Conservation (phyloP, 2,113 vertebrate species). For the Neofelis nebulosa region DNA sequence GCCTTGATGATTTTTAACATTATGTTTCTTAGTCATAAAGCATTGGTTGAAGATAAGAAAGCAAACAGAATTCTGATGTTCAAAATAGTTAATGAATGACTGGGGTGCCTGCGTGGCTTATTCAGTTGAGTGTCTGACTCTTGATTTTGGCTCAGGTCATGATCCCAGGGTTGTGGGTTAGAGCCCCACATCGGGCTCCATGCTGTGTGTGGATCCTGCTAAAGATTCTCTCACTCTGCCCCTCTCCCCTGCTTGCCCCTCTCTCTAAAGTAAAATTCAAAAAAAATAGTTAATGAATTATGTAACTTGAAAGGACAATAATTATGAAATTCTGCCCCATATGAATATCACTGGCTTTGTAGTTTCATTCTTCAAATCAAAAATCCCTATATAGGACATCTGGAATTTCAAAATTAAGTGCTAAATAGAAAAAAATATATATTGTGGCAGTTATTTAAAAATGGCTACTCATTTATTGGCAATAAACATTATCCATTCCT, state of each 20-base stretch:
- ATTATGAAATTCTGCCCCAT: not conserved
- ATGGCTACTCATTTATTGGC: not conserved
- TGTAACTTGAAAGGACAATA: not conserved
- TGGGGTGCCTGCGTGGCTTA: too few relatives aligned
- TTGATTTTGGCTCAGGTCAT: too few relatives aligned
- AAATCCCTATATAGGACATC: not conserved
- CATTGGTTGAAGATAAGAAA: not conserved
- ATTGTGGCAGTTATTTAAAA: not conserved
- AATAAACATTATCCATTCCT: not conserved
- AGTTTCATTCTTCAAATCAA: not conserved
- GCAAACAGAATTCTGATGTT: not conserved
- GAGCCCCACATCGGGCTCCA: too few relatives aligned
- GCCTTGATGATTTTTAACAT: not conserved
- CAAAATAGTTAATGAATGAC: not conserved
- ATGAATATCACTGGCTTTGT: not conserved
- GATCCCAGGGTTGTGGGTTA: too few relatives aligned
- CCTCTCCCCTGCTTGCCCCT: too few relatives aligned
- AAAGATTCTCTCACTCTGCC: too few relatives aligned
- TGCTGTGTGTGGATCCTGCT: too few relatives aligned
- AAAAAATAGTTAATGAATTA: not conserved
- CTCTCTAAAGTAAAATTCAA: too few relatives aligned
- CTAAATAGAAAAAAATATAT: not conserved
- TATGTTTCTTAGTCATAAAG: not conserved
- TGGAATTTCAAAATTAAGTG: not conserved
- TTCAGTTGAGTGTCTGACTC: too few relatives aligned